Base-by-base conservation (phyloP, 2,797 vertebrate species). In the Parambassis ranga region DNA sequence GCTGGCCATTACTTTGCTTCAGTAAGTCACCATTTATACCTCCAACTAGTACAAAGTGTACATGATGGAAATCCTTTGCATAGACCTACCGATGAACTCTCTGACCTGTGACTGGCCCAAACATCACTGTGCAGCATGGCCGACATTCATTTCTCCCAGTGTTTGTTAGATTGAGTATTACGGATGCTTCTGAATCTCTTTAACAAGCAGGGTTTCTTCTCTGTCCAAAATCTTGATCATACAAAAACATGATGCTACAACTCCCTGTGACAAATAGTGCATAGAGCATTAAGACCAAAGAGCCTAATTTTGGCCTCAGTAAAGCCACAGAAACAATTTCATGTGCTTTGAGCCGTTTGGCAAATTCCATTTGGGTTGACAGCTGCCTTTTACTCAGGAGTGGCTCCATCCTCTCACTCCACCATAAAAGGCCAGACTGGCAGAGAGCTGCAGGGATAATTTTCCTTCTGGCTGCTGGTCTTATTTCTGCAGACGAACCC, bases 271-370 rank as follows among this genome's bases (percentile, higher is more conserved):
- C 23, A 41, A 51, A 51, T 13, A 13, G 16, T 15, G 2, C 19
- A 24, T 22, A 15, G 15, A 22, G 23, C 33, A 57, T 38, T 30
- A 26, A 16, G 52, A 41, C 47, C 19, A 41, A 55, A 48, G 10
- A 56, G 22, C 18, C 20, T 48, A 22, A 24, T 64, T 24, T 70
- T 30, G 56, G 33, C 51, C 20, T 67, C 43, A 13, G 57, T 18
- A 42, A 57, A 52, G 16, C 63, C 31, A 32, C 50, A 52, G 36
- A 65, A 35, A 59, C 39, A 48, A 56, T 60, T 65, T 69, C 31
- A 35, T 38, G 35, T 31, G 56, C 39, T 56, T 33, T 44, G 18
- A 46, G 27, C 50, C 41, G 19, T 38, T 50, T 58, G 65, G 38
- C 33, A 51, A 50, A 56, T 28, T 36, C 9, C 48, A 14, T 33